phyloP scores from a whole-genome alignment of 2,888 invertebrate genomes.

The Drosophila affinis region DNA sequence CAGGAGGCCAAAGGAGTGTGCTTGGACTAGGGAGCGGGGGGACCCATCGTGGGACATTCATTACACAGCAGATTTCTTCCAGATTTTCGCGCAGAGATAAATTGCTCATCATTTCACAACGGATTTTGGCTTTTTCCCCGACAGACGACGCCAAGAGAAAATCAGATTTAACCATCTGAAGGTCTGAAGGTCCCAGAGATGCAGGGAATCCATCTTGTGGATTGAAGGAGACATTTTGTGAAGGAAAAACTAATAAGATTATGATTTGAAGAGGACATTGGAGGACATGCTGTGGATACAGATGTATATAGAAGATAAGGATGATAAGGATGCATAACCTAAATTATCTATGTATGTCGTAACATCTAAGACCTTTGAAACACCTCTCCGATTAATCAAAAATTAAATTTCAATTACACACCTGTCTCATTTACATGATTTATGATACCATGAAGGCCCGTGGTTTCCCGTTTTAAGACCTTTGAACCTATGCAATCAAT shows the following conservation, averaged over 20 bases:
- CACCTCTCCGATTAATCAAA: not conserved
- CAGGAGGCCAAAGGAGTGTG: not conserved
- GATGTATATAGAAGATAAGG: not conserved
- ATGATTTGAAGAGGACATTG: slow-evolving; percentile 24
- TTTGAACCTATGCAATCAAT: slow-evolving; percentile 1
- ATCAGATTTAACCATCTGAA: slow-evolving; percentile 26
- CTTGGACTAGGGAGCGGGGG: not conserved
- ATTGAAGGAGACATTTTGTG: slow-evolving; percentile 7
- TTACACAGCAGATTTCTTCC: slow-evolving; percentile 72
- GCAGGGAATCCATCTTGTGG: slow-evolving; percentile 11
- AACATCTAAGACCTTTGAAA: too few relatives aligned
- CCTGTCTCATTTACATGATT: not conserved
- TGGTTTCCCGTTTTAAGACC: not conserved
- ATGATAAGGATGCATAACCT: not conserved
- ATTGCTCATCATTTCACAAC: slow-evolving; percentile 76
- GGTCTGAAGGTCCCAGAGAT: slow-evolving; percentile 4
- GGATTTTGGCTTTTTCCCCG: slow-evolving; percentile 59
- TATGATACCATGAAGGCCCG: not conserved
- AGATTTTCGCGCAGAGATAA: slow-evolving; percentile 69
- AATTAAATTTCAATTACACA: not conserved
- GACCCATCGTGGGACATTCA: slow-evolving; percentile 60
- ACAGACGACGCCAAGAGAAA: slow-evolving; percentile 25
- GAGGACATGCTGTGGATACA: slow-evolving; percentile 1
- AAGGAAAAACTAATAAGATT: slow-evolving; percentile 27
- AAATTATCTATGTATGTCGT: too few relatives aligned